phyloP scores from a whole-genome alignment of 2,888 invertebrate species.

The Hermodice carunculata region DNA sequence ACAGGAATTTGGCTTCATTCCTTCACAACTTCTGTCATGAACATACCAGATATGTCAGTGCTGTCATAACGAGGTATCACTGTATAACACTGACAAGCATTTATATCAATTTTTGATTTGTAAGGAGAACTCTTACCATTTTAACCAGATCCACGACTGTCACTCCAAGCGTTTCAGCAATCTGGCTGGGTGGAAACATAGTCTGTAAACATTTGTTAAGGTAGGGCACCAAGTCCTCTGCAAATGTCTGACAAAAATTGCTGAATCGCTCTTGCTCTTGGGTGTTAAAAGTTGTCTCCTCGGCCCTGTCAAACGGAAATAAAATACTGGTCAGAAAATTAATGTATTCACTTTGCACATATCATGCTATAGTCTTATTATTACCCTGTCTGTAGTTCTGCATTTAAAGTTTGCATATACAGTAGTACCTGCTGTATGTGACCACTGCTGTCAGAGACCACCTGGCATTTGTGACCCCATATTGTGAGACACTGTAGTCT shows the following conservation, averaged over 20 bases:
- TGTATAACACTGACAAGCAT: not conserved
- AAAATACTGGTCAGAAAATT: too few relatives aligned
- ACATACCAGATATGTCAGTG: too few relatives aligned
- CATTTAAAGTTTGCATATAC: too few relatives aligned
- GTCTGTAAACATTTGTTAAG: constrained; percentile 85
- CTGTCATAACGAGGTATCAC: too few relatives aligned
- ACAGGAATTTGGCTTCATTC: too few relatives aligned
- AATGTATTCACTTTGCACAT: constrained; percentile 10
- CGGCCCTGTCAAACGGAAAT: constrained; percentile 67
- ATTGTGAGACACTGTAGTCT: too few relatives aligned
- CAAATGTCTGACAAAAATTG: constrained; percentile 83
- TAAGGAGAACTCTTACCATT: constrained; percentile 21
- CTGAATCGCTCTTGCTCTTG: constrained; percentile 84
- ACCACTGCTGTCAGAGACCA: too few relatives aligned
- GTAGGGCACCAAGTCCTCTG: constrained; percentile 86
- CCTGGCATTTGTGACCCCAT: too few relatives aligned
- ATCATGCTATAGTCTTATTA: too few relatives aligned
- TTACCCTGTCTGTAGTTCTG: too few relatives aligned
- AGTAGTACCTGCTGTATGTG: too few relatives aligned
- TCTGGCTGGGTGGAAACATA: constrained; percentile 82
- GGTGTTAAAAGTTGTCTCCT: constrained; percentile 84
- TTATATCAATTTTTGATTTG: not conserved
- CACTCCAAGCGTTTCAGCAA: constrained; percentile 80
- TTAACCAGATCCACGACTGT: constrained; percentile 30
- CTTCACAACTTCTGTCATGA: too few relatives aligned